Conservation (phyloP, 1,140 invertebrate genomes). For the Drosophila sucinea region DNA sequence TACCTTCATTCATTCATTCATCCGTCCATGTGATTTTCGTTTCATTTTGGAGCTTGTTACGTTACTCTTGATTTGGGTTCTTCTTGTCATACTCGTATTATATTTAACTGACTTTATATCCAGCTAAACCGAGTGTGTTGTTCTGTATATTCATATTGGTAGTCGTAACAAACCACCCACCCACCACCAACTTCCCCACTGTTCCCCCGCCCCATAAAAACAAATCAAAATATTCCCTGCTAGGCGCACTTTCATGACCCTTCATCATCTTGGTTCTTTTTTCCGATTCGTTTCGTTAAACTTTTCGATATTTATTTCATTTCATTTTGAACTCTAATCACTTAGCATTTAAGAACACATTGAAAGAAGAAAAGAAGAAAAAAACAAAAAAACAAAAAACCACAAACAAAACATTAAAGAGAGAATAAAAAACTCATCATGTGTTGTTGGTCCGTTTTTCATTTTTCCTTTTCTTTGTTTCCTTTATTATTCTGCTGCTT, state of each 20-base stretch:
- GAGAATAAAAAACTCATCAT: slow-evolving; percentile 47
- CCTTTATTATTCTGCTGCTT: slow-evolving; percentile 83
- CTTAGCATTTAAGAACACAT: slow-evolving; percentile 21
- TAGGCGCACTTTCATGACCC: slow-evolving; percentile 7
- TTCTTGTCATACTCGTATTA: background rate
- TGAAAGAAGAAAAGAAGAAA: slow-evolving; percentile 35
- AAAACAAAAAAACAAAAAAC: slow-evolving; percentile 19
- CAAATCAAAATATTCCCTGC: background rate
- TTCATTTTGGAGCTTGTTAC: background rate
- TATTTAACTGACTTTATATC: background rate
- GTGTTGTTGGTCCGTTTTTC: slow-evolving; percentile 67
- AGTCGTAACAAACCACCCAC: background rate
- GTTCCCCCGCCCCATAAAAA: background rate
- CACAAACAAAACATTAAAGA: no score
- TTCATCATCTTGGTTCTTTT: background rate
- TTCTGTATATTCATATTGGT: background rate
- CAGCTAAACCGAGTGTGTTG: slow-evolving; percentile 2
- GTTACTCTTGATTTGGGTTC: background rate
- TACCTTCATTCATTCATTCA: background rate
- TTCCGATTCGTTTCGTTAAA: background rate
- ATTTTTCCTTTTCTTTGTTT: slow-evolving; percentile 80
- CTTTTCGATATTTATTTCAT: slow-evolving; percentile 14
- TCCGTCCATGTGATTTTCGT: background rate
- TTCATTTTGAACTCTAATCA: slow-evolving; percentile 18
- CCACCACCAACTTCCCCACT: background rate